Conservation (phyloP, 2,888 invertebrate species). For the Hydrotaea cyrtoneurina region DNA sequence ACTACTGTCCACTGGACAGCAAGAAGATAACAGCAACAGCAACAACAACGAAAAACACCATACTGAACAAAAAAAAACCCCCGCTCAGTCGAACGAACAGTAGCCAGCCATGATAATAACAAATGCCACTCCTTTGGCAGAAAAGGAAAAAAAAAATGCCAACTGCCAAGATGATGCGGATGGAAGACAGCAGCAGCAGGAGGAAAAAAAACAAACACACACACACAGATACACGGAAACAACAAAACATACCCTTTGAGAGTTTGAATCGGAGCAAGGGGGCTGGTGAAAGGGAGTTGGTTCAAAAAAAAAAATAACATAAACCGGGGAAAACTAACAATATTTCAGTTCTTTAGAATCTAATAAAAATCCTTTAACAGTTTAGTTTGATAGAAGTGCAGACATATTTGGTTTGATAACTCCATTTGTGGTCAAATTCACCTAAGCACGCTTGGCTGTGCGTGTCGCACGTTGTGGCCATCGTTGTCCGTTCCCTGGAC, state of each 20-base stretch:
- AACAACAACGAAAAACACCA: neutral
- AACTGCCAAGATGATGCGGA: no score
- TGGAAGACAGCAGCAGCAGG: neutral
- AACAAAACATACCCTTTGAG: constrained; percentile 64
- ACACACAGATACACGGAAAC: constrained; percentile 13
- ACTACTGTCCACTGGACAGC: neutral
- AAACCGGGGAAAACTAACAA: constrained; percentile 12
- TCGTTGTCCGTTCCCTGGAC: constrained; percentile 46
- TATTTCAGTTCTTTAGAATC: constrained; percentile 60
- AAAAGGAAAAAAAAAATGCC: no score
- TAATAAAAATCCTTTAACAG: constrained; percentile 62
- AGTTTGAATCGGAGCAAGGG: constrained; percentile 40
- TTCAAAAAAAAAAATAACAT: constrained; percentile 21
- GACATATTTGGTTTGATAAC: constrained; percentile 80
- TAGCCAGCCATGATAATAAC: constrained; percentile 65
- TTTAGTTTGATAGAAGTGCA: constrained; percentile 70
- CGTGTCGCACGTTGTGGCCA: constrained; percentile 6
- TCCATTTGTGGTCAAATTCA: constrained; percentile 80
- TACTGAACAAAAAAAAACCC: neutral
- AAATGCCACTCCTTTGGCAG: constrained; percentile 64
- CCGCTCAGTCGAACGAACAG: constrained; percentile 37
- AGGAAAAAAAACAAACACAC: constrained; percentile 34
- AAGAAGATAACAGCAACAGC: neutral
- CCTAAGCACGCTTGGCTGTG: constrained; percentile 75
- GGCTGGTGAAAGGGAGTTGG: neutral